Conservation (phyloP, 1,140 invertebrate genomes). For the Trigoniulus corallinus region DNA sequence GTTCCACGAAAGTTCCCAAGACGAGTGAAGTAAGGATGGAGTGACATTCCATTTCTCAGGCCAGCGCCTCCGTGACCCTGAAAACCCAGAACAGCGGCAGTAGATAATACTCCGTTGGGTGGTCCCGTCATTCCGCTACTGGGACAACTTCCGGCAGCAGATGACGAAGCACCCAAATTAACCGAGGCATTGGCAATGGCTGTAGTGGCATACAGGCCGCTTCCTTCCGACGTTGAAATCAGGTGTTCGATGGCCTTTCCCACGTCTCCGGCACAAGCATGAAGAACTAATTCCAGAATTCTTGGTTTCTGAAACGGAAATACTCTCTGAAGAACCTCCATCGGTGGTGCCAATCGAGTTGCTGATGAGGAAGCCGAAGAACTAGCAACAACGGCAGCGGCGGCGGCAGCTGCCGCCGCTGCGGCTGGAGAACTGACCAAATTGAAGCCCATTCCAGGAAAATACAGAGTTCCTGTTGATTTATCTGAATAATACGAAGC, state of each 20-base stretch:
- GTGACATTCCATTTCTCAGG: too few relatives aligned
- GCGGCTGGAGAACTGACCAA: slow-evolving; percentile 2
- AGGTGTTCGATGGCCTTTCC: slow-evolving; percentile 58
- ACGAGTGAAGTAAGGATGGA: too few relatives aligned
- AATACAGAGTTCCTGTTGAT: slow-evolving; percentile 28
- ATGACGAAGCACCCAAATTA: neutral
- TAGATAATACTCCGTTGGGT: neutral
- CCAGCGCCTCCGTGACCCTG: neutral
- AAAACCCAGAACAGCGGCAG: neutral
- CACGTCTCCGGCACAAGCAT: slow-evolving; percentile 70
- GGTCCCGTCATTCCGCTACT: neutral
- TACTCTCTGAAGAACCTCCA: slow-evolving; percentile 67
- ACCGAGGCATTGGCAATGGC: too few relatives aligned
- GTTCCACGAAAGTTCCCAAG: neutral
- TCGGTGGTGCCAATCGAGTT: slow-evolving; percentile 27
- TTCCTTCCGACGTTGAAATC: slow-evolving; percentile 18
- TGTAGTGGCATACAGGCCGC: neutral
- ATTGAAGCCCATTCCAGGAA: slow-evolving; percentile 17
- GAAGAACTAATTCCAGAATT: slow-evolving; percentile 68
- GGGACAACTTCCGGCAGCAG: neutral
- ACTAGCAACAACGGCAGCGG: neutral
- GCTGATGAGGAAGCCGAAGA: neutral
- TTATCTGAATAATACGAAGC: neutral
- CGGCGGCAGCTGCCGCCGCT: slow-evolving; percentile 2
- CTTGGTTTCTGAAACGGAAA: slow-evolving; percentile 69